Evolutionary conservation across 2,888 invertebrate genomes (phyloP), one percentile per base, ranked within the genome.

Genomic region (Callyntrura sp.): DNA sequence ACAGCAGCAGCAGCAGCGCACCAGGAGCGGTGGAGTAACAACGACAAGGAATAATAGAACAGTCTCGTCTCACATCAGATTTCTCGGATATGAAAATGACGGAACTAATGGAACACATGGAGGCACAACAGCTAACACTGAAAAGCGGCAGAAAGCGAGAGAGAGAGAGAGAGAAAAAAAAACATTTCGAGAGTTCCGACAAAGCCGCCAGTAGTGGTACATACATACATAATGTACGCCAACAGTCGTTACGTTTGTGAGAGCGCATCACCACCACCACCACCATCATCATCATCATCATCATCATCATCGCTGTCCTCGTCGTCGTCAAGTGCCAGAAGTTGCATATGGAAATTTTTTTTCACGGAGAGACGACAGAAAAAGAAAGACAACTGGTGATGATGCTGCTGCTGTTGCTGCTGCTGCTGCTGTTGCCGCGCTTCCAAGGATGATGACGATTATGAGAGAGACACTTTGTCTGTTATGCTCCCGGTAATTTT

Each of bases 361-460:
- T 76, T n/a, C 23, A 51, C 8, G 12, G 68, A 35, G 14, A 35
- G 3, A 35, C 35, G 6, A 35, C 35, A 35, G 35, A 65, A 28
- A 68, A 45, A 20, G 8, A 76, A 25, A 76, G 51, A 70, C 48
- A 76, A 48, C 14, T 25, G 48, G 14, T n/a, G 48, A 5, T n/a
- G 55, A 73, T 6, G 20, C 45, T 2, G 45, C 20, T 45, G 76
- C 51, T 6, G 51, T 20, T 20, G 23, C n/a, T 12, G 28, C 25
- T 68, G 68, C 9, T 73, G 17, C 20, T 45, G 76, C 51, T 6
- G 51, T 20, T 20, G 23, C n/a, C 2, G 28, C 25, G 68, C 9
- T 73, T n/a, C n/a, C n/a, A n/a, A n/a, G n/a, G 17, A 48, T 65
- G 51, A 48, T 76, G 76, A 62, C 25, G 62, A 76, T 76, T 76